Evolutionary conservation across 2,797 vertebrate genomes (phyloP).

Genomic region (Anguilla megastoma): DNA sequence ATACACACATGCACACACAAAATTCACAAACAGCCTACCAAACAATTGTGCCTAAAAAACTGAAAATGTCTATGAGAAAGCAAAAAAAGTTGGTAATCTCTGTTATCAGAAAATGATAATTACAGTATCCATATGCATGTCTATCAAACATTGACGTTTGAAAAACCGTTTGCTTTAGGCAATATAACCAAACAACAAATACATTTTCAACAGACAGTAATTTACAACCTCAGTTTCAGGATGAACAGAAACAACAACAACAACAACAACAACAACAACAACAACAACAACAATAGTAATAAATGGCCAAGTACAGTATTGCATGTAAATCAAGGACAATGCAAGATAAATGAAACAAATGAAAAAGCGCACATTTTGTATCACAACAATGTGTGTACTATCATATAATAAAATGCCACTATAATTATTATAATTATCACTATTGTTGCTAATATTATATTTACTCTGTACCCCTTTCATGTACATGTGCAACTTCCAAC

Average conservation of each 20-base stretch:
- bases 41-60: background rate
- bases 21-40: background rate
- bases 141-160: background rate
- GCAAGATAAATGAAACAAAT: too few relatives aligned
- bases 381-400: too few relatives aligned
- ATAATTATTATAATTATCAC: background rate
- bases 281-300: too few relatives aligned
- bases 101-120: background rate
- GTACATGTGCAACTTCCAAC: too few relatives aligned
- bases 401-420: background rate
- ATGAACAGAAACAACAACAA: too few relatives aligned
- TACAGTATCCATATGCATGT: background rate
- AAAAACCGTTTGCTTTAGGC: background rate
- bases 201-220: too few relatives aligned
- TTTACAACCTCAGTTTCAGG: too few relatives aligned
- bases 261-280: too few relatives aligned
- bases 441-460: background rate
- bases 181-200: background rate
- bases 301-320: too few relatives aligned
- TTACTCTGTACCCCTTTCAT: background rate
- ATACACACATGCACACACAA: background rate
- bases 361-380: too few relatives aligned
- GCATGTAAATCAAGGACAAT: too few relatives aligned
- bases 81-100: background rate
- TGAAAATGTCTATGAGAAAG: constrained; percentile 1